A percentile compares a stretch with the other conserved stretches of the same genome.
These are phyloP conservation scores for Bradynema listronoti DNA, from an alignment of 1,140 invertebrate genomes.

Conservation along the genomic window DNA sequence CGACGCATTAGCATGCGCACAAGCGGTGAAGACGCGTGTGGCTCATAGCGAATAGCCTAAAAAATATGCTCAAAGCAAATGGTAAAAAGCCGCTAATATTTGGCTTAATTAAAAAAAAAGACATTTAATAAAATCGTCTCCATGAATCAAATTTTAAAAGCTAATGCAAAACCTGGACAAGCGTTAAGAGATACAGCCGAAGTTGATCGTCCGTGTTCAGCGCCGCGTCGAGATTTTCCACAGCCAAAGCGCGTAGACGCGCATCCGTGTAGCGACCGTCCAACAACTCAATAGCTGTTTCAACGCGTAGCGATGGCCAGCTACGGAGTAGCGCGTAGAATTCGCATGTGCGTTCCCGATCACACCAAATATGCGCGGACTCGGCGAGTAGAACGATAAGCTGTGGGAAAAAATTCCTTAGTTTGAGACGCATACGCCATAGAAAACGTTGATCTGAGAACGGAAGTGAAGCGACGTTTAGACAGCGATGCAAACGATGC, in stretches of 20 bases:
- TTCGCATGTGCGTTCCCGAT: conserved; percentile 58
- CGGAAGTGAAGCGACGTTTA: too few species aligned
- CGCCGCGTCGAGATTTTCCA: conserved; percentile 70
- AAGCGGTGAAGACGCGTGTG: conserved; percentile 81
- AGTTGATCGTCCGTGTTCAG: conserved; percentile 66
- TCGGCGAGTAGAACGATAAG: conserved; percentile 38
- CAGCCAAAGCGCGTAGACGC: conserved; percentile 79
- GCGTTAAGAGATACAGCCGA: conserved; percentile 70
- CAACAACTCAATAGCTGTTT: conserved; percentile 81
- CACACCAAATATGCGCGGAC: conserved; percentile 33
- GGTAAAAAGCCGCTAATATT: too few species aligned
- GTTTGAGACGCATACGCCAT: too few species aligned
- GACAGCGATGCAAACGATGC: too few species aligned
- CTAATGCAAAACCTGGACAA: conserved; percentile 77
- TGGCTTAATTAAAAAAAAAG: too few species aligned
- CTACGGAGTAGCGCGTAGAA: conserved; percentile 70
- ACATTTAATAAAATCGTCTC: too few species aligned
- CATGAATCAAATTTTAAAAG: too few species aligned
- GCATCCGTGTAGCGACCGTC: conserved; percentile 90
- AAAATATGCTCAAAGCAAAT: not conserved
- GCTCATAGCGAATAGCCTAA: conserved; percentile 83
- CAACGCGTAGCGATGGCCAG: conserved; percentile 55
- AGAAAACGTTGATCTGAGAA: too few species aligned
- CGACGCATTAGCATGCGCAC: conserved; percentile 78
- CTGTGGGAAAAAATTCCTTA: conserved; percentile 40